Conservation (phyloP, 2,797 vertebrate species). For the Pseudochirops cupreus region DNA sequence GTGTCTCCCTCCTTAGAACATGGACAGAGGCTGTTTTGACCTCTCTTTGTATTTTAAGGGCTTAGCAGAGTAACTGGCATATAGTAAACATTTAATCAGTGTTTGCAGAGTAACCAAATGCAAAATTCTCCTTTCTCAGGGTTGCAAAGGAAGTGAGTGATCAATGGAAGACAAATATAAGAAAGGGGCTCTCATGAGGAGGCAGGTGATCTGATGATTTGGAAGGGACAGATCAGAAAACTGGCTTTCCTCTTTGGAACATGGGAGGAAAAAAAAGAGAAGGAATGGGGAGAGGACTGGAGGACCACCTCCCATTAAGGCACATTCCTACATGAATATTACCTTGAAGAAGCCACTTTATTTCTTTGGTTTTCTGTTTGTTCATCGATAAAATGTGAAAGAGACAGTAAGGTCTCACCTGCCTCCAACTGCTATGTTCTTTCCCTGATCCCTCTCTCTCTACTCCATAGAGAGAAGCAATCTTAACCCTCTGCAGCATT, state of each 20-base stretch:
- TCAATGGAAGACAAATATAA: background rate
- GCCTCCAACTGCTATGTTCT: background rate
- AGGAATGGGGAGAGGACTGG: background rate
- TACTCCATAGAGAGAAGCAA: background rate
- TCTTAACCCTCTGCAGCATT: background rate
- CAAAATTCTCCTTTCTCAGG: background rate
- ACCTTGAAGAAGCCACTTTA: background rate
- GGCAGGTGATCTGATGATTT: background rate
- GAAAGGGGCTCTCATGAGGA: background rate
- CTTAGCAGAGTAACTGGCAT: background rate
- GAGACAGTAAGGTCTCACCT: background rate
- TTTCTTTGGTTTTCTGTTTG: constrained; percentile 32
- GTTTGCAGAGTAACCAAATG: background rate
- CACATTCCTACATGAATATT: background rate
- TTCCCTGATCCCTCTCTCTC: background rate
- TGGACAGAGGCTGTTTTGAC: background rate
- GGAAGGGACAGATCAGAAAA: background rate
- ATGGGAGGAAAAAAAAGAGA: background rate
- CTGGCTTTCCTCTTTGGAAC: background rate
- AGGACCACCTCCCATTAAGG: background rate
- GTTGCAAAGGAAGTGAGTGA: background rate
- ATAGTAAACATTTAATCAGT: background rate
- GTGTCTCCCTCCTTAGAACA: background rate
- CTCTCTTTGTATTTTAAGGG: background rate
- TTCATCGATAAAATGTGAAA: background rate